Percentiles rank a stretch among this genome's conserved stretches.
Conservation (phyloP, 2,888 invertebrate genomes). For the Drosophila setosimentum region DNA sequence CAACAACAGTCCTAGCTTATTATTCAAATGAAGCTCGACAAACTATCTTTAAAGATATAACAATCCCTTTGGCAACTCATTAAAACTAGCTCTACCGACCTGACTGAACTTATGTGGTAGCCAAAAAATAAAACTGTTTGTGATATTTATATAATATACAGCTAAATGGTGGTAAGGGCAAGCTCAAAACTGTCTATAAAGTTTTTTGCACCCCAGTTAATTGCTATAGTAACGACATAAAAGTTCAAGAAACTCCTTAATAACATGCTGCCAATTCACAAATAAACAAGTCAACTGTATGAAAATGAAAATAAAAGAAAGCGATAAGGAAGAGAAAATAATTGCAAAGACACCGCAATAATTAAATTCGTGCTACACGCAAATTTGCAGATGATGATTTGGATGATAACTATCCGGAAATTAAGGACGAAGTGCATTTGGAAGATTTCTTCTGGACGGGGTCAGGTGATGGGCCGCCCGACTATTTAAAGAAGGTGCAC, state of each 20-base stretch:
- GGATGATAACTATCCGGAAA: constrained; percentile 81
- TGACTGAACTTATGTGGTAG: background rate
- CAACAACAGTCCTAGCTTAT: background rate
- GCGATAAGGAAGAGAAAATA: background rate
- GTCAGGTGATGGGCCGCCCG: constrained; percentile 91
- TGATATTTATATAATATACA: background rate
- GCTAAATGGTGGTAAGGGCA: constrained; percentile 1
- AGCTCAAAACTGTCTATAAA: constrained; percentile 48
- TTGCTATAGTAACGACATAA: constrained; percentile 74
- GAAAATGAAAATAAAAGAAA: background rate
- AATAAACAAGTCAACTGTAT: constrained; percentile 29
- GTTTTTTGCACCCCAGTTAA: constrained; percentile 50
- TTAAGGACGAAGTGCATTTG: constrained; percentile 85
- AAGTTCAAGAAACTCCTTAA: constrained; percentile 73
- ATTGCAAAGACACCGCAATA: constrained; percentile 10
- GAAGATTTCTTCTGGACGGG: constrained; percentile 97
- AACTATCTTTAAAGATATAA: background rate
- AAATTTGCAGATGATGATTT: constrained; percentile 77
- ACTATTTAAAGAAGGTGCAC: constrained; percentile 84
- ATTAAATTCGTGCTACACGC: constrained; percentile 28
- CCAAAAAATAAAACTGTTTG: background rate
- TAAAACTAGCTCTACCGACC: background rate
- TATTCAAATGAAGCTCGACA: background rate
- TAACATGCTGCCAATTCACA: constrained; percentile 38
- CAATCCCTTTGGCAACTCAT: background rate